A percentile compares a stretch with the other conserved stretches of the same genome.
These are phyloP conservation scores for Himalopsyche tibetana DNA, from an alignment of 2,888 invertebrate genomes.

Conservation along the genomic window DNA sequence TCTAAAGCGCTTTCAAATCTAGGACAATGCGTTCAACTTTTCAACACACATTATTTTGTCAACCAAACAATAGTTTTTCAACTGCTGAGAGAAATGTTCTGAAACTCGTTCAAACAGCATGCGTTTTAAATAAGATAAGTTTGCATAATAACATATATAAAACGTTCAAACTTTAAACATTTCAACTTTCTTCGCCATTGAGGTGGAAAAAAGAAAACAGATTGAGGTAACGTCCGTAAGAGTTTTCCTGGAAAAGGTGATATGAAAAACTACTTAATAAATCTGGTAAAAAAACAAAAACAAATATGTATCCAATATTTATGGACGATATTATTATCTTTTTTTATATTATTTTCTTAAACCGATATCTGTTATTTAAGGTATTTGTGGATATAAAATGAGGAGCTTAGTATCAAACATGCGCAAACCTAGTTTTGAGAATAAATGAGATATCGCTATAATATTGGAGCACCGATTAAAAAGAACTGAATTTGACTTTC, in stretches of 20 bases:
- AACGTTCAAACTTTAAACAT: neutral
- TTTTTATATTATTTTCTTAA: too few species aligned
- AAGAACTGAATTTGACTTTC: too few species aligned
- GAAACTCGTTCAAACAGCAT: neutral
- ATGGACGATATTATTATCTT: too few species aligned
- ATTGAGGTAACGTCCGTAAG: neutral
- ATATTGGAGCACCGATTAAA: too few species aligned
- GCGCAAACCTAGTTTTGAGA: too few species aligned
- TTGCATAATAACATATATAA: constrained; percentile 5
- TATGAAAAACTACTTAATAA: neutral
- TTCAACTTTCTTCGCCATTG: neutral
- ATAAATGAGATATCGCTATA: too few species aligned
- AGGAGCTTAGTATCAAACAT: too few species aligned
- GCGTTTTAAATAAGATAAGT: constrained; percentile 23
- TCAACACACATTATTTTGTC: neutral
- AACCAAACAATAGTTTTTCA: constrained; percentile 9
- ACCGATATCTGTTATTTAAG: too few species aligned
- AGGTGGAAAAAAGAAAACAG: neutral
- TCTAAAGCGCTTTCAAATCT: neutral
- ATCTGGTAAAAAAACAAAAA: too few species aligned
- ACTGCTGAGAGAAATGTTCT: neutral
- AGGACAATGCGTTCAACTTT: neutral
- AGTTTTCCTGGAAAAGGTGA: neutral
- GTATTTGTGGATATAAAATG: too few species aligned
- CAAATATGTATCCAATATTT: too few species aligned